Base-by-base conservation (phyloP, 1,140 invertebrate species). In the Branchinecta lynchi region DNA sequence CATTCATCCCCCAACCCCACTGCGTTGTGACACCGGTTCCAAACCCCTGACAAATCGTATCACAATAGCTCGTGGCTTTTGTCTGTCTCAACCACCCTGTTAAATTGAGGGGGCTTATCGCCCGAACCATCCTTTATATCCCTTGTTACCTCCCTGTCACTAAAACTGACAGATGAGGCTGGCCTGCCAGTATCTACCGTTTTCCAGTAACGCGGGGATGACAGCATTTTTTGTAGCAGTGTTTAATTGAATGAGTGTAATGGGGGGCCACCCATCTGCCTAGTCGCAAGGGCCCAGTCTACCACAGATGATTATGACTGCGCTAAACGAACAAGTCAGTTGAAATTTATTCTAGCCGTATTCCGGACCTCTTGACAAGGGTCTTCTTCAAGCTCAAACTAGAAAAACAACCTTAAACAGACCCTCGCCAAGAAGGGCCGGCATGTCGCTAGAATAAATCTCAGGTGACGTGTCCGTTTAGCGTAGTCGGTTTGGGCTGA, bases 1-100 rank as follows among this genome's bases (percentile, higher is more conserved):
- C 51, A 60, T 20, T 20, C 51, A 60, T 15, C 51, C 51, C 51
- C 51, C 51, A 60, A 60, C 51, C 51, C 51, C 17, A 60, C 17
- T 12, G 51, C 17, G 51, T 60, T 20, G 51, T 20, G 51, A 32
- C 32, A 32, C 51, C 12, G 51, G 12, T 60, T 60, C 12, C 12
- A 60, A 60, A 12, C 51, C 51, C 51, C 51, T 60, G 51, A 60
- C 51, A 60, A 60, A 60, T 60, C 51, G 51, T 60, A 60, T 60
- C 51, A 60, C 51, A 60, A 60, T 60, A 60, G 51, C 51, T 60
- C 51, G 51, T 60, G 51, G 51, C 51, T 60, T 60, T 60, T 60
- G 51, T 60, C 51, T 60, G 51, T 60, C 51, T 60, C 51, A 60
- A 60, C 51, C 51, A 60, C 51, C 51, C 51, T 60, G 51, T 60